Conservation (phyloP, 2,113 vertebrate genomes). For the Vidua chalybeata region DNA sequence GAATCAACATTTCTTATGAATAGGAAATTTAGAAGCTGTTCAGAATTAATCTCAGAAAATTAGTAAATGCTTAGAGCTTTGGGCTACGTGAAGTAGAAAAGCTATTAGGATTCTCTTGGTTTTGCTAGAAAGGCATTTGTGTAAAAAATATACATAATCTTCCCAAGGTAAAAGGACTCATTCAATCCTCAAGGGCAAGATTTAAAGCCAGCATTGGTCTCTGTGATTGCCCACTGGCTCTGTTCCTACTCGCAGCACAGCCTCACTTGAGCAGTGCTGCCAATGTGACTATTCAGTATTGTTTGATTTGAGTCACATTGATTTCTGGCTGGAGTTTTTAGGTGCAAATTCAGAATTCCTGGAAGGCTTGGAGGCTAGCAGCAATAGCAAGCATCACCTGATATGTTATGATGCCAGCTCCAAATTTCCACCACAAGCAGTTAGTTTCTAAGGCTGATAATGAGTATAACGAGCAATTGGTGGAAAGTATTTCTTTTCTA, state of each 20-base stretch:
- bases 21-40: not conserved
- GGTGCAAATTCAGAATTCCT: conserved; percentile 47
- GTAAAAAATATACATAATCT: conserved; percentile 15
- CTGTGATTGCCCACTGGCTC: not conserved
- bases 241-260: not conserved
- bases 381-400: not conserved
- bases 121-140: not conserved
- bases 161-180: conserved; percentile 17
- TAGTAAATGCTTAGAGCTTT: not conserved
- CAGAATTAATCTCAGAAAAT: not conserved
- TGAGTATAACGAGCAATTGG: not conserved
- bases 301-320: not conserved
- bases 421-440: not conserved
- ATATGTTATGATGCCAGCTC: not conserved
- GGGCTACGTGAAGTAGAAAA: not conserved
- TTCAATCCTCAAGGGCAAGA: not conserved
- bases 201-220: conserved; percentile 30
- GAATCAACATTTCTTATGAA: not conserved
- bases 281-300: conserved; percentile 7
- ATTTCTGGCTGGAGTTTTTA: conserved; percentile 37
- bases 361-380: conserved; percentile 19
- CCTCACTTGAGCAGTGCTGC: not conserved
- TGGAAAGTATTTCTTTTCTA: not conserved
- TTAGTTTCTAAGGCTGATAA: not conserved
- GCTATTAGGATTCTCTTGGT: not conserved